Conservation (phyloP, 1,140 invertebrate species). For the Hylaeus volcanicus region DNA sequence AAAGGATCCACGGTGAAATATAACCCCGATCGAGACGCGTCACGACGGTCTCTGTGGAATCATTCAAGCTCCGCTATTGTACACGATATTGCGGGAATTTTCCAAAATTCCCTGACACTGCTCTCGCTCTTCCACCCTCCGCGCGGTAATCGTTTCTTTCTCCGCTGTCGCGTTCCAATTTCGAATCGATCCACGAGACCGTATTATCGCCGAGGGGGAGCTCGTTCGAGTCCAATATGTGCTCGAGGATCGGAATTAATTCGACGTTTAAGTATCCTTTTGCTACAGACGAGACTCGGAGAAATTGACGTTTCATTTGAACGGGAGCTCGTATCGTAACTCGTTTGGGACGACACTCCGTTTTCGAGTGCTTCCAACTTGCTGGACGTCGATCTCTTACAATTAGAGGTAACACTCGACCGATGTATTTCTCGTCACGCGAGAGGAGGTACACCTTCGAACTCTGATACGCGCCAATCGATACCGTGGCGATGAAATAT, state of each 20-base stretch:
- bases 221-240: neutral
- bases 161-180: neutral
- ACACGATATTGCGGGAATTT: neutral
- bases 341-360: neutral
- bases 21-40: neutral
- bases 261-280: neutral
- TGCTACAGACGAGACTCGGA: neutral
- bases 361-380: neutral
- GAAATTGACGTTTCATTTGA: neutral
- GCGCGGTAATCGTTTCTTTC: neutral
- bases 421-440: no score
- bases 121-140: no score
- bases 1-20: constrained; percentile 18
- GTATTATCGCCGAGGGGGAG: neutral
- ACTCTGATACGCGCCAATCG: no score
- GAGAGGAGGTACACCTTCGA: no score
- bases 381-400: no score
- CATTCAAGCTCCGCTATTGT: neutral
- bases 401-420: no score
- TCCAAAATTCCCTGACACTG: neutral
- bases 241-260: neutral
- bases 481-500: no score
- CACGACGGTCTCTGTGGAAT: neutral
- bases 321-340: neutral
- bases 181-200: neutral